Conservation (phyloP, 2,888 invertebrate genomes). For the Trichopoda pennipes region DNA sequence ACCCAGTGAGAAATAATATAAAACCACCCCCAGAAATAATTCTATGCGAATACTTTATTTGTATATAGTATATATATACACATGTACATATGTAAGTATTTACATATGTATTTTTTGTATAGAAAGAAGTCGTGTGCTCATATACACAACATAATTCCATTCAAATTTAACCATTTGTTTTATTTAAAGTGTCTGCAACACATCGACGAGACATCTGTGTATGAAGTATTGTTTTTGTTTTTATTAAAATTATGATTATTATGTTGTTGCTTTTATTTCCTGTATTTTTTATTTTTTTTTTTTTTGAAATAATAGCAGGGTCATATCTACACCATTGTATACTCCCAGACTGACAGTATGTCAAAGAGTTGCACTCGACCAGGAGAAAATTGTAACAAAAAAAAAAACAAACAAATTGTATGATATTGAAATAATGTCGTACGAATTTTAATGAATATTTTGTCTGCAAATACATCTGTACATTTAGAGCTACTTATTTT, state of each 20-base stretch:
- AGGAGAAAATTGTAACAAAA: constrained; percentile 9
- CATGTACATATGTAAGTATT: background rate
- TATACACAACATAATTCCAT: constrained; percentile 47
- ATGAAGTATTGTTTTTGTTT: constrained; percentile 15
- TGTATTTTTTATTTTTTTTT: constrained; percentile 54
- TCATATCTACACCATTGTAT: constrained; percentile 38
- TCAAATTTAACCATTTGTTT: constrained; percentile 6
- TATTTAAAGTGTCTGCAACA: constrained; percentile 38
- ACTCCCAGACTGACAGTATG: constrained; percentile 20
- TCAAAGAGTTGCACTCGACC: background rate
- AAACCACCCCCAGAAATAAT: constrained; percentile 51
- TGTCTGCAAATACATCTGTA: background rate
- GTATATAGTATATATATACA: background rate
- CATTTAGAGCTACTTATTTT: background rate
- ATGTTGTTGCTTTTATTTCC: constrained; percentile 29
- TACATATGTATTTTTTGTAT: background rate
- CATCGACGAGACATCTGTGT: constrained; percentile 10
- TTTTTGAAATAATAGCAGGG: constrained; percentile 54
- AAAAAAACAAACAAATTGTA: constrained; percentile 18
- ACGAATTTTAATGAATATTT: too few species aligned
- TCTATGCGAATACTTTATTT: constrained; percentile 1
- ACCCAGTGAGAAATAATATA: constrained; percentile 21
- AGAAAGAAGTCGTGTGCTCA: constrained; percentile 18
- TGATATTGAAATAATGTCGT: background rate
- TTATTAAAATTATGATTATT: constrained; percentile 41